Conservation (phyloP, 2,797 vertebrate genomes). For the Serranus cabrilla region DNA sequence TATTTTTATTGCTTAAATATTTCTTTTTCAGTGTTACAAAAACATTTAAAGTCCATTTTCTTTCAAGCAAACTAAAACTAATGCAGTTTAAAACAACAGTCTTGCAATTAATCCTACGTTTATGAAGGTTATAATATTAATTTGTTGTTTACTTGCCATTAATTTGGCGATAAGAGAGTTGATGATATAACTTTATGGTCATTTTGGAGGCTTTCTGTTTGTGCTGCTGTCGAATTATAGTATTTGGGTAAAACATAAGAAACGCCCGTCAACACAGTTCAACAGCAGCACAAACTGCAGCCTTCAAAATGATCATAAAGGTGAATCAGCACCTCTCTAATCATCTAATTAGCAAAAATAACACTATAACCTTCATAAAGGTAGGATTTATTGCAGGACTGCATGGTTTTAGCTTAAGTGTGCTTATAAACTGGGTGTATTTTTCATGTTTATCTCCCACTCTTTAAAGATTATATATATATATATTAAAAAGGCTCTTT, state of each 20-base stretch:
- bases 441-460: conserved; percentile 4
- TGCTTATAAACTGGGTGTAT: not conserved
- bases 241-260: not conserved
- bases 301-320: not conserved
- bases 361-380: not conserved
- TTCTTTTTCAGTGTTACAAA: too few relatives aligned
- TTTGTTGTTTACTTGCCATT: not conserved
- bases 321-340: conserved; percentile 7
- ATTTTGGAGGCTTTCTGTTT: conserved; percentile 1
- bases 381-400: not conserved
- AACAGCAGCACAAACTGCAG: not conserved
- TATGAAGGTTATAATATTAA: not conserved
- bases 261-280: not conserved
- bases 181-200: not conserved
- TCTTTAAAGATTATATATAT: not conserved
- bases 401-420: not conserved
- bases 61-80: too few relatives aligned
- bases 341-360: conserved; percentile 9
- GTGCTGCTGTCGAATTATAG: not conserved
- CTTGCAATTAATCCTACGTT: not conserved
- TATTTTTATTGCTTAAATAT: too few relatives aligned
- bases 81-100: not conserved
- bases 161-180: not conserved
- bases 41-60: too few relatives aligned
- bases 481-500: not conserved